Base-by-base conservation (phyloP, 1,140 invertebrate genomes). In the Elymnias hypermnestra region DNA sequence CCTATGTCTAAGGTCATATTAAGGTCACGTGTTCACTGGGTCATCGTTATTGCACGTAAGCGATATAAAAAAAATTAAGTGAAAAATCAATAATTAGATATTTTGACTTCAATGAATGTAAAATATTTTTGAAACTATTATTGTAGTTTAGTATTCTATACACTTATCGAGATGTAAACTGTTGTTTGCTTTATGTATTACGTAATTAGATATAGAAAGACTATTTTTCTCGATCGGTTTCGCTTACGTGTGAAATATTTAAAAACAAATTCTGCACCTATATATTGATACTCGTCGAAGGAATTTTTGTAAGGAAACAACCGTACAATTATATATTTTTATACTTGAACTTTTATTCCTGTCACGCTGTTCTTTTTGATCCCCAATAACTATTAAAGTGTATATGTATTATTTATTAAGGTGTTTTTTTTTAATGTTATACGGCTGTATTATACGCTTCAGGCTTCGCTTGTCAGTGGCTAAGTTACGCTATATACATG, bases 321-420 rank as follows among this genome's bases (percentile, higher is more conserved):
- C 13, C 45, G 19, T 40, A 33, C 19, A 25, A 18, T 33, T 41
- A 25, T 39, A 10, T 39, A 41, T 49, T 49, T 33, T 41, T 35
- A 35, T 35, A 36, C 6, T 36, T 36, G 2, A 46, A 39, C 12
- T 47, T 47, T 47, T 40, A 47, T 23, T 33, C 37, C 28, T 40
- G 29, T 38, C 23, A 17, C 39, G 31, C 26, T 48, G 25, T 9
- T 25, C 15, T 9, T 35, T 44, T 36, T 36, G 19, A 22, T 28
- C 35, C 13, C 36, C 36, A 63, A 58, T 39, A 25, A 61, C 59
- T 69, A 59, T 72, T 71, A 74, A 59, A 71, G 44, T 72, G 68
- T 75, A 69, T 75, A 72, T 76, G 62, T 57, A 73, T 81, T 71
- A 79, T 78, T 81, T 79, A 83, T 81, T 78, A 61, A 69, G 58